These are phyloP conservation scores for Drosophila rhopaloa DNA, from an alignment of 1,140 invertebrate species.

Conservation along the genomic window DNA sequence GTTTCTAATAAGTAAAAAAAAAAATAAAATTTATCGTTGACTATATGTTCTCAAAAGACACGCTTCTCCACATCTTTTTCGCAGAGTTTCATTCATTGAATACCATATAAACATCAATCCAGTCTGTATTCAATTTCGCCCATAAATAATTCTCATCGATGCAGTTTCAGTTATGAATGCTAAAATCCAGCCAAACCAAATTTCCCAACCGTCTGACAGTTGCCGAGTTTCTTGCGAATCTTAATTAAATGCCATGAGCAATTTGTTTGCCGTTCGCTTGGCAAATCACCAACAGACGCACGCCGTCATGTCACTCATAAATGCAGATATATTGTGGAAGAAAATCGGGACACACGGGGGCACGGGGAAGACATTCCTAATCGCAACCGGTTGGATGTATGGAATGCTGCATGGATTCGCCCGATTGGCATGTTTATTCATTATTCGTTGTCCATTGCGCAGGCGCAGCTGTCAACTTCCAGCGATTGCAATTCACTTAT, in stretches of 20 bases:
- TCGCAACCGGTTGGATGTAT: constrained; percentile 32
- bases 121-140: constrained; percentile 1
- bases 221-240: constrained; percentile 18
- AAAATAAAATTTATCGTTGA: too few relatives aligned
- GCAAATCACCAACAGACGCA: constrained; percentile 41
- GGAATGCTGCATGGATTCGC: constrained; percentile 44
- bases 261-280: constrained; percentile 52
- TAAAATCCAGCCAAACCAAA: constrained; percentile 6
- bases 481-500: constrained; percentile 35
- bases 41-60: too few relatives aligned
- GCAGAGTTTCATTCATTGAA: not conserved
- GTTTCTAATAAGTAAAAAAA: too few relatives aligned
- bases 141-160: not conserved
- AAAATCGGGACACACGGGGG: not conserved
- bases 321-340: constrained; percentile 27
- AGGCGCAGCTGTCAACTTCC: constrained; percentile 60
- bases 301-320: constrained; percentile 51
- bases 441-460: constrained; percentile 53
- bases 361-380: constrained; percentile 18
- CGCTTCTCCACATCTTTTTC: too few relatives aligned
- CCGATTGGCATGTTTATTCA: constrained; percentile 22
- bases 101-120: not conserved
- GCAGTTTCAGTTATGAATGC: constrained; percentile 8
- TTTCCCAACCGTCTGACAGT: constrained; percentile 15
- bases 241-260: constrained; percentile 47